Percentiles rank a stretch among this genome's conserved stretches.
Evolutionary conservation across 1,140 invertebrate genomes (phyloP).

Genomic region (Lordiphosa clarofinis): DNA sequence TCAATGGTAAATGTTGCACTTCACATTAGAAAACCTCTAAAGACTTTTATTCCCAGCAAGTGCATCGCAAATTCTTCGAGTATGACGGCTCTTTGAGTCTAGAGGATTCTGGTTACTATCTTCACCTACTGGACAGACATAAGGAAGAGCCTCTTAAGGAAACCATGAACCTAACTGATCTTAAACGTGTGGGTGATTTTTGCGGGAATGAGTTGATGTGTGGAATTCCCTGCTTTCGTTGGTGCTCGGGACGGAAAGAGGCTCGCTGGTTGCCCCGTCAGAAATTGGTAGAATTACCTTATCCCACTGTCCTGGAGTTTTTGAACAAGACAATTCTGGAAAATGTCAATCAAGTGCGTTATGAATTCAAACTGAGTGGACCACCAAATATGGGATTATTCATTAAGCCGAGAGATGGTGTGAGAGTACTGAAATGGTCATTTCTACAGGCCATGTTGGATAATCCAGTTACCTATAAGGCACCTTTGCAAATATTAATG

Average conservation of each 20-base stretch:
- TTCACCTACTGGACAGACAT: slow-evolving; percentile 86
- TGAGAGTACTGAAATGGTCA: slow-evolving; percentile 81
- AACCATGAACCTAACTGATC: slow-evolving; percentile 79
- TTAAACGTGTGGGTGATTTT: slow-evolving; percentile 82
- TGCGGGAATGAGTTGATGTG: slow-evolving; percentile 84
- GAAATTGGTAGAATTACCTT: slow-evolving; percentile 33
- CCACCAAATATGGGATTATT: slow-evolving; percentile 87
- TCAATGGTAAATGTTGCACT: slow-evolving; percentile 81
- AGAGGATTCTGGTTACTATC: slow-evolving; percentile 85
- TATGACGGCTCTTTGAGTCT: slow-evolving; percentile 80
- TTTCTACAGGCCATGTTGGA: slow-evolving; percentile 81
- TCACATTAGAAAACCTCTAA: accelerated
- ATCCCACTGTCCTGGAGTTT: slow-evolving; percentile 26
- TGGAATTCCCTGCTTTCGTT: slow-evolving; percentile 85
- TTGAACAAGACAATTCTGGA: slow-evolving; percentile 41
- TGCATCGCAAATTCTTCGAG: slow-evolving; percentile 83
- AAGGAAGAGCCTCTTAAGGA: slow-evolving; percentile 82
- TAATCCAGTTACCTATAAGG: slow-evolving; percentile 19
- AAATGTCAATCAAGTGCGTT: slow-evolving; percentile 32
- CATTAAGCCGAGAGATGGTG: slow-evolving; percentile 83
- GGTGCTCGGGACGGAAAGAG: slow-evolving; percentile 13
- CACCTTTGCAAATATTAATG: slow-evolving; percentile 70
- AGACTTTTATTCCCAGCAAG: slow-evolving; percentile 80
- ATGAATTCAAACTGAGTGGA: slow-evolving; percentile 80
- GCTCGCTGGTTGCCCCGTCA: slow-evolving; percentile 43